Percentiles rank a stretch among this genome's conserved stretches.
Evolutionary conservation across 2,797 vertebrate species (phyloP).

Genomic region (Salmo trutta): DNA sequence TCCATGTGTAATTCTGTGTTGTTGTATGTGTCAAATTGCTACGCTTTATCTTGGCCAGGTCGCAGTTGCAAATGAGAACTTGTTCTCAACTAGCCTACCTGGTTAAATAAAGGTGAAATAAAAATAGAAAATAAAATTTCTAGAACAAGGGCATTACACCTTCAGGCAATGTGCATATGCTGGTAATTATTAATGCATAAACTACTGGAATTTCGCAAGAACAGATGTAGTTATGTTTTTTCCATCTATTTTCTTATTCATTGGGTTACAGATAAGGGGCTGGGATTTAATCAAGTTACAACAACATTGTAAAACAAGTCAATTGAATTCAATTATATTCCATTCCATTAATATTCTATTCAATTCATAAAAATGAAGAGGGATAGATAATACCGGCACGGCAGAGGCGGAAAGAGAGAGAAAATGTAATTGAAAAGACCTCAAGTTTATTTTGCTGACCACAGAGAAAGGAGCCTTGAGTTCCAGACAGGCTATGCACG

Average conservation of each 20-base stretch:
- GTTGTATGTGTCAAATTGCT: too few relatives aligned
- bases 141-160: background rate
- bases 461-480: constrained; percentile 3
- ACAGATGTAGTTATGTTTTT: background rate
- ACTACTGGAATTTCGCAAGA: background rate
- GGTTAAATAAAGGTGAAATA: too few relatives aligned
- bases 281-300: background rate
- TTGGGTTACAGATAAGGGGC: background rate
- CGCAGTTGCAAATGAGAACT: too few relatives aligned
- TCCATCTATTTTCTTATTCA: background rate
- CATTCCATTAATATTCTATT: background rate
- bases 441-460: constrained; percentile 14
- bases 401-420: background rate
- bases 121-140: too few relatives aligned
- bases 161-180: background rate
- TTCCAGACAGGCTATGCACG: background rate
- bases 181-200: background rate
- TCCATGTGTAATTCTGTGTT: too few relatives aligned
- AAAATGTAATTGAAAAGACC: background rate
- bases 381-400: background rate
- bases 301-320: background rate
- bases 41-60: too few relatives aligned
- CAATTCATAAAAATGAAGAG: background rate
- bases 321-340: background rate
- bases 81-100: too few relatives aligned